Percentiles rank a stretch among this genome's conserved stretches.
Evolutionary conservation across 2,888 invertebrate genomes (phyloP).

Genomic region (Pyrochroa serraticornis): DNA sequence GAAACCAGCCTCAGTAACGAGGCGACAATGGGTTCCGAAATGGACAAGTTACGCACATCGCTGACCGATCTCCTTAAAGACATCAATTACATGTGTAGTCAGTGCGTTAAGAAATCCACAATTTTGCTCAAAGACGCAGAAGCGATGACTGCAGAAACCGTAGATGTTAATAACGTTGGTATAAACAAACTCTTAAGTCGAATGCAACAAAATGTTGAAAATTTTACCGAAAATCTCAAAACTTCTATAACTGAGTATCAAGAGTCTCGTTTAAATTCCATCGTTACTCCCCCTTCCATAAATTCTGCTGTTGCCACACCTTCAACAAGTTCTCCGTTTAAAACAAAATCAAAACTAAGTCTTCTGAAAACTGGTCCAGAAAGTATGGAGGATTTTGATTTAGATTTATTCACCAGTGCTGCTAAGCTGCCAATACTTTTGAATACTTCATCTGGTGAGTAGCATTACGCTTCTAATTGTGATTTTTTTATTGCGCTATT

Average conservation of each 20-base stretch:
- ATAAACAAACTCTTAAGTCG: background rate
- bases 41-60: background rate
- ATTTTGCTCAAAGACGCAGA: background rate
- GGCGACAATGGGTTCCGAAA: background rate
- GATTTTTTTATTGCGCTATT: background rate
- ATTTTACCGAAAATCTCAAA: background rate
- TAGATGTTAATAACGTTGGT: background rate
- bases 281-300: background rate
- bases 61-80: background rate
- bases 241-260: background rate
- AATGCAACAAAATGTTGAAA: background rate
- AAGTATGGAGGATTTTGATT: background rate
- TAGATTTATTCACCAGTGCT: conserved; percentile 1
- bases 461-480: too few species aligned
- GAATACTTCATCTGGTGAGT: background rate
- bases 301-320: background rate
- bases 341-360: background rate
- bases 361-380: background rate
- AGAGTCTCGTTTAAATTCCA: background rate
- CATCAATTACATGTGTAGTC: background rate
- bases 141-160: background rate
- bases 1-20: background rate
- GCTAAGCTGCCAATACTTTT: background rate
- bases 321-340: background rate
- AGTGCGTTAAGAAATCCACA: background rate